Evolutionary conservation across 92 coral and sea anemone genomes (phyloP).

Genomic region (Muricea muricata): DNA sequence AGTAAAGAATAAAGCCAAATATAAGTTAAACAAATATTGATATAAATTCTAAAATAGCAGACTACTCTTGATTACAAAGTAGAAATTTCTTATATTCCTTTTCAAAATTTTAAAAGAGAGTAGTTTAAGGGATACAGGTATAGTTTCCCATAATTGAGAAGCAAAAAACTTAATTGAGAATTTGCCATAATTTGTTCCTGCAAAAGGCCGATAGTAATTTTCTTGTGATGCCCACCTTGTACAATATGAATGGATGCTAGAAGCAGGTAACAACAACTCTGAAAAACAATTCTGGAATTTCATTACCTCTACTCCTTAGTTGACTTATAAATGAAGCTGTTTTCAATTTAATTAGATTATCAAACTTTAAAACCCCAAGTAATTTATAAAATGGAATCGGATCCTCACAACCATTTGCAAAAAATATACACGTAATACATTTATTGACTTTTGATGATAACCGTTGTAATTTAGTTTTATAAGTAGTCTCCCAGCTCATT

Average conservation of each 20-base stretch:
- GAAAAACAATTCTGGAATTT: too few relatives aligned
- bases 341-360: too few relatives aligned
- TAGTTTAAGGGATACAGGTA: conserved; percentile 38
- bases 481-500: conserved; percentile 6
- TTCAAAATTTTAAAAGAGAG: conserved; percentile 23
- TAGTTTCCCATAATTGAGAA: conserved; percentile 52
- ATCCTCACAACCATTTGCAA: not conserved
- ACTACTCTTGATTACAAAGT: conserved; percentile 18
- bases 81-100: conserved; percentile 43
- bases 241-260: conserved; percentile 38
- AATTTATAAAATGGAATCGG: too few relatives aligned
- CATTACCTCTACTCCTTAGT: too few relatives aligned
- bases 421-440: conserved; percentile 34
- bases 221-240: conserved; percentile 40
- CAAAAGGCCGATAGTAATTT: conserved; percentile 40
- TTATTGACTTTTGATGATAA: conserved; percentile 14
- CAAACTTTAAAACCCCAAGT: too few relatives aligned
- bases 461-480: conserved; percentile 20
- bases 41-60: too few relatives aligned
- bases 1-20: too few relatives aligned
- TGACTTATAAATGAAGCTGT: too few relatives aligned
- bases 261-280: too few relatives aligned
- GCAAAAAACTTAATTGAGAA: conserved; percentile 44
- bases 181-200: conserved; percentile 49
- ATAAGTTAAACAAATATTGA: too few relatives aligned